Conservation (phyloP, 1,140 invertebrate genomes). For the Drosophila micromelanica region DNA sequence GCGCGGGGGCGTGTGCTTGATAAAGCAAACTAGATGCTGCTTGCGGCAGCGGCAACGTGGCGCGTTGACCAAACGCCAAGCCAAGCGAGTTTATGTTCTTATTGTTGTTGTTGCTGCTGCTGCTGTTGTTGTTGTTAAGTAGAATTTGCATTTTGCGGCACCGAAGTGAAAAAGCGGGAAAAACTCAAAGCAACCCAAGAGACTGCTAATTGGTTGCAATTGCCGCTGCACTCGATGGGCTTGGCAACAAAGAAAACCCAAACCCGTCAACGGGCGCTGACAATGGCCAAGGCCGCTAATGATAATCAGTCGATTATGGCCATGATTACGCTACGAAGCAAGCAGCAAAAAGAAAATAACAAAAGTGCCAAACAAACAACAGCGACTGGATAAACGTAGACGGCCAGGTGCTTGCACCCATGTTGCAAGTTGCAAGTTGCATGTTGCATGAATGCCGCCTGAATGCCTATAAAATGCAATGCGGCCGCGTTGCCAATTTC, state of each 20-base stretch:
- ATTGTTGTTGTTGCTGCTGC: not conserved
- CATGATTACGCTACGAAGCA: conserved; percentile 37
- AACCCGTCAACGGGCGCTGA: conserved; percentile 5
- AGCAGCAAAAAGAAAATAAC: conserved; percentile 13
- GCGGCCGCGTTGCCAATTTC: conserved; percentile 59
- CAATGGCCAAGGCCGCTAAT: conserved; percentile 46
- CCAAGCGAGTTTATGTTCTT: conserved; percentile 16
- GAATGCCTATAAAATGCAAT: conserved; percentile 63
- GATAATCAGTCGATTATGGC: conserved; percentile 43
- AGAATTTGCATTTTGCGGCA: conserved; percentile 46
- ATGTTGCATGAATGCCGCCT: conserved; percentile 8
- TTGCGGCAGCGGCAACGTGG: conserved; percentile 21
- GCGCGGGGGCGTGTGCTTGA: not conserved
- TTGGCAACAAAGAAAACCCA: conserved; percentile 10
- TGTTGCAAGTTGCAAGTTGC: conserved; percentile 28
- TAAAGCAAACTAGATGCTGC: conserved; percentile 28
- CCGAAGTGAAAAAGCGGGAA: conserved; percentile 42
- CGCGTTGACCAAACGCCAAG: conserved; percentile 29
- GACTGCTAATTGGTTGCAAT: conserved; percentile 46
- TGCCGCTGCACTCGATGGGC: conserved; percentile 15
- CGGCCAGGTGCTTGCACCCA: conserved; percentile 73
- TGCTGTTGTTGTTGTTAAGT: conserved; percentile 19
- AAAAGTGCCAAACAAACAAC: conserved; percentile 4
- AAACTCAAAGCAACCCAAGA: conserved; percentile 35
- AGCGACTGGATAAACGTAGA: conserved; percentile 6